Conservation (phyloP, 2,797 vertebrate species). For the Sebastiscus albofasciatus region DNA sequence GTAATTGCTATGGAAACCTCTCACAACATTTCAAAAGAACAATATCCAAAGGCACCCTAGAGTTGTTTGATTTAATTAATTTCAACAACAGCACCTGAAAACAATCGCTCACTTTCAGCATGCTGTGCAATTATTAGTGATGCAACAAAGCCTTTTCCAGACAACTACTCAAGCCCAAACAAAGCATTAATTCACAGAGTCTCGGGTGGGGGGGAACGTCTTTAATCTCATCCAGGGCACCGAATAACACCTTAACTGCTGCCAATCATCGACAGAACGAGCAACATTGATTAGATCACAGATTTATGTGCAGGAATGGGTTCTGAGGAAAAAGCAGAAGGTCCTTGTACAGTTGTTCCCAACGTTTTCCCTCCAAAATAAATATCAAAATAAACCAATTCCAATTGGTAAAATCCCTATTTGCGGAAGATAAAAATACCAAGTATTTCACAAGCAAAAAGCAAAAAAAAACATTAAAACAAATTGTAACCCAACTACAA, state of each 20-base stretch:
- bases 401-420: not conserved
- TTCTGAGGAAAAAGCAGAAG: not conserved
- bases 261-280: not conserved
- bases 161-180: not conserved
- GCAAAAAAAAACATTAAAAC: too few relatives aligned
- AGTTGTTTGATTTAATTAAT: constrained; percentile 40
- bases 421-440: not conserved
- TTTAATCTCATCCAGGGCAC: constrained; percentile 1
- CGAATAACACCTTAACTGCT: not conserved
- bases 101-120: constrained; percentile 15
- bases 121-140: constrained; percentile 23
- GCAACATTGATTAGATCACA: not conserved
- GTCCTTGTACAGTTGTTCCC: not conserved
- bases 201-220: not conserved
- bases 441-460: not conserved
- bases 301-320: not conserved
- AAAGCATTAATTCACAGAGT: constrained; percentile 3
- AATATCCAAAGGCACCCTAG: constrained; percentile 25
- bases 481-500: not conserved
- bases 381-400: not conserved
- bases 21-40: constrained; percentile 34
- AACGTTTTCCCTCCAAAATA: not conserved
- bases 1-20: constrained; percentile 29
- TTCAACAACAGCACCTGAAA: constrained; percentile 31
- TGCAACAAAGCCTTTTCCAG: constrained; percentile 1